Evolutionary conservation across 2,113 vertebrate species (phyloP).

Genomic region (Trogon melanurus): DNA sequence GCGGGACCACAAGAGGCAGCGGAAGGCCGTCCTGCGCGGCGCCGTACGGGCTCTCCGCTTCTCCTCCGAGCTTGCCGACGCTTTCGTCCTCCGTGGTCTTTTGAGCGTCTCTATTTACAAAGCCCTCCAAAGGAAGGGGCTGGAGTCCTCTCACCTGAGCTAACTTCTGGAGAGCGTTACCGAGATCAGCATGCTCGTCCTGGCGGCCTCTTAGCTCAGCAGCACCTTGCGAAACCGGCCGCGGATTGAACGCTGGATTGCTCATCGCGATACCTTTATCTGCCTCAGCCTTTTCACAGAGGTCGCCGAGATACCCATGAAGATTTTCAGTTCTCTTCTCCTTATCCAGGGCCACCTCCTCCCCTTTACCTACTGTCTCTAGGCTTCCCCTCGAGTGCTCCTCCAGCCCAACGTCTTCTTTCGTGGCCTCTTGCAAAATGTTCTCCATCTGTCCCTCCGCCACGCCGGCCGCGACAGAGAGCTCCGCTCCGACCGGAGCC

Average conservation of each 20-base stretch:
- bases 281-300: neutral
- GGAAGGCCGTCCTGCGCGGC: conserved; percentile 43
- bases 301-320: neutral
- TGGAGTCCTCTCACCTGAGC: conserved; percentile 9
- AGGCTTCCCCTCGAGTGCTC: conserved; percentile 50
- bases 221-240: conserved; percentile 30
- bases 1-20: conserved; percentile 27
- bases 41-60: conserved; percentile 18
- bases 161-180: conserved; percentile 8
- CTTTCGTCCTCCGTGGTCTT: neutral
- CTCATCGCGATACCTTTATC: neutral
- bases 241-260: neutral
- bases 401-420: conserved; percentile 82
- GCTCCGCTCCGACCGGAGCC: conserved; percentile 77
- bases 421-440: conserved; percentile 92
- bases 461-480: conserved; percentile 88
- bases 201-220: conserved; percentile 31
- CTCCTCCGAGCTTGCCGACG: neutral
- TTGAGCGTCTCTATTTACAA: neutral
- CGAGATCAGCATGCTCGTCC: neutral
- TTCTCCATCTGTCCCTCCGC: conserved; percentile 95
- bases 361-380: conserved; percentile 25
- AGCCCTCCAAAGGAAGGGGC: conserved; percentile 13
- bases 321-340: conserved; percentile 9
- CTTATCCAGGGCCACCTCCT: conserved; percentile 27